Evolutionary conservation across 2,888 invertebrate genomes (phyloP).

Genomic region (Helleia helle): DNA sequence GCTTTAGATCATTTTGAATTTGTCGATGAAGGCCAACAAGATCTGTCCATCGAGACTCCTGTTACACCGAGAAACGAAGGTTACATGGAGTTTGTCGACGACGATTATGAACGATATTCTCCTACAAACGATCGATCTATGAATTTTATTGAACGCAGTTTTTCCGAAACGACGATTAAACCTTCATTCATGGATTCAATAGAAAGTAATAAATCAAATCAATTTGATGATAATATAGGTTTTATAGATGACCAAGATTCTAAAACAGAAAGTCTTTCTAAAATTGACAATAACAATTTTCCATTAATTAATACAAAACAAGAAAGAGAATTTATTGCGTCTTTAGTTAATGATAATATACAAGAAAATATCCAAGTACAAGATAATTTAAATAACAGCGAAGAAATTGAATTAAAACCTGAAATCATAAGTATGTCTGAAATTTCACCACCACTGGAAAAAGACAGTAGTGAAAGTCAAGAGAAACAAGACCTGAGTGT

Average conservation of each 20-base stretch:
- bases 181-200: constrained; percentile 28
- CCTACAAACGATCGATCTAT: constrained; percentile 63
- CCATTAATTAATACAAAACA: constrained; percentile 4
- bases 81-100: constrained; percentile 61
- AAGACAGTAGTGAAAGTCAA: constrained; percentile 23
- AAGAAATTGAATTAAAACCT: constrained; percentile 30
- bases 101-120: constrained; percentile 52
- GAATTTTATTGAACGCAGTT: constrained; percentile 71
- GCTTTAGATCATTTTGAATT: constrained; percentile 88
- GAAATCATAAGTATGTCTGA: constrained; percentile 44
- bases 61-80: constrained; percentile 45
- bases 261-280: constrained; percentile 21
- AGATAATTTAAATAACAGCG: constrained; percentile 22
- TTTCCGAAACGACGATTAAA: constrained; percentile 49
- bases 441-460: constrained; percentile 42
- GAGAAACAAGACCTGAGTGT: constrained; percentile 12
- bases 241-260: constrained; percentile 27
- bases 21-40: constrained; percentile 89
- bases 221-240: constrained; percentile 23
- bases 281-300: constrained; percentile 25
- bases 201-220: constrained; percentile 11
- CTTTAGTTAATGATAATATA: constrained; percentile 20
- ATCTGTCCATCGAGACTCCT: constrained; percentile 78
- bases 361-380: constrained; percentile 18
- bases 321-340: constrained; percentile 32